These are phyloP conservation scores for Drosophila nigrodunni DNA, from an alignment of 1,140 invertebrate species.

Conservation along the genomic window DNA sequence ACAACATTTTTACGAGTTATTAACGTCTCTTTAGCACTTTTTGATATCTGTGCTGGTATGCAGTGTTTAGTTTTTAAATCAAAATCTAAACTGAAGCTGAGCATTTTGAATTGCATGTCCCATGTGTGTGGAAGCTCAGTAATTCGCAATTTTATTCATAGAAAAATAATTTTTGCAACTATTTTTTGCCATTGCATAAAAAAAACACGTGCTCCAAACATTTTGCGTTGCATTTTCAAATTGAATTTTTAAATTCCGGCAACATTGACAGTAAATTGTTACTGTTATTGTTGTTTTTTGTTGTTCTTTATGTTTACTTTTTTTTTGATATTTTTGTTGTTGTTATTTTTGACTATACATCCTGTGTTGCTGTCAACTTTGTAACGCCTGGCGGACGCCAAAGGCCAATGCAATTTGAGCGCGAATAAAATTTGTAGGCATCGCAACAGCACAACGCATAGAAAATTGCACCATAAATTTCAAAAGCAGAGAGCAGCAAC, in stretches of 20 bases:
- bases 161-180: constrained; percentile 6
- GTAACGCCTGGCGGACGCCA: constrained; percentile 41
- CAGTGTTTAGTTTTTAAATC: constrained; percentile 22
- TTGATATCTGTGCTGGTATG: not conserved
- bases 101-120: constrained; percentile 9
- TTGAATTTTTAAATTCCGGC: constrained; percentile 72
- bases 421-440: constrained; percentile 47
- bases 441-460: constrained; percentile 55
- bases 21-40: not conserved
- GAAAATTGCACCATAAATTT: constrained; percentile 74
- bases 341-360: constrained; percentile 16
- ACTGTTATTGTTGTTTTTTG: constrained; percentile 22
- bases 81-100: constrained; percentile 27
- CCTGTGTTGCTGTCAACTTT: constrained; percentile 36
- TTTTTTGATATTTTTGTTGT: constrained; percentile 11
- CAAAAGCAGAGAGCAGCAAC: not conserved
- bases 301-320: constrained; percentile 33
- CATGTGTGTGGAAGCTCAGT: constrained; percentile 22
- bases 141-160: constrained; percentile 35
- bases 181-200: constrained; percentile 1
- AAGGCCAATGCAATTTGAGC: constrained; percentile 69
- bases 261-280: constrained; percentile 32
- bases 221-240: constrained; percentile 58
- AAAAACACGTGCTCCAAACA: constrained; percentile 13
- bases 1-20: not conserved